Evolutionary conservation across 64 coral and sea anemone genomes (phyloP).

Genomic region (Anthopleura sola): DNA sequence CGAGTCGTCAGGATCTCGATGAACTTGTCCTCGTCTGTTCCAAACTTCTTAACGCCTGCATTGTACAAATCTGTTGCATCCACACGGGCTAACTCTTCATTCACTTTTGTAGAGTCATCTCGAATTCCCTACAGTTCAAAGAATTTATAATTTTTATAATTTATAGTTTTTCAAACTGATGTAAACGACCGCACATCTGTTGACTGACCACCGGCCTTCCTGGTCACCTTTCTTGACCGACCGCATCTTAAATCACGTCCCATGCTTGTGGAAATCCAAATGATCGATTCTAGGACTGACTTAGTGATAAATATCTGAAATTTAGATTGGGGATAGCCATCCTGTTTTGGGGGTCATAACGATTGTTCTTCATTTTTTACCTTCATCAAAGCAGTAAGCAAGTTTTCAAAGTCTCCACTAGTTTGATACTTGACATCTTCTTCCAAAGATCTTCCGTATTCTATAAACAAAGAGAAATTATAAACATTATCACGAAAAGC

Average conservation of each 20-base stretch:
- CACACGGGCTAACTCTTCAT: constrained; percentile 36
- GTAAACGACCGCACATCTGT: too few relatives aligned
- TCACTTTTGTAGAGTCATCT: constrained; percentile 46
- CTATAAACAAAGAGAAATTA: constrained; percentile 12
- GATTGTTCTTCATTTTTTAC: not conserved
- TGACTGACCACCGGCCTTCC: not conserved
- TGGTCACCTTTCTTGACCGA: not conserved
- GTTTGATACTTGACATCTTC: constrained; percentile 75
- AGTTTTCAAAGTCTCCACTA: constrained; percentile 69
- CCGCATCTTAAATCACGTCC: too few relatives aligned
- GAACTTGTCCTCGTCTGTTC: constrained; percentile 58
- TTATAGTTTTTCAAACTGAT: too few relatives aligned
- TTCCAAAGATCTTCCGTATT: constrained; percentile 65
- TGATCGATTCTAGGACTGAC: too few relatives aligned
- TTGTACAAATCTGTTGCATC: constrained; percentile 65
- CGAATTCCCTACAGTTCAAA: constrained; percentile 43
- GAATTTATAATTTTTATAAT: too few relatives aligned
- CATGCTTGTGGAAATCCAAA: too few relatives aligned
- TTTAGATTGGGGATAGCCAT: too few relatives aligned
- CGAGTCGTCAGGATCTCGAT: constrained; percentile 43
- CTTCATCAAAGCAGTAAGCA: constrained; percentile 65
- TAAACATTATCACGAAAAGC: too few relatives aligned
- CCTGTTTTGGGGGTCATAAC: too few relatives aligned
- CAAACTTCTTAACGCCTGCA: constrained; percentile 43
- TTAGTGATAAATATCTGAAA: too few relatives aligned